A percentile compares a stretch with the other conserved stretches of the same genome.
Conservation (phyloP, 2,797 vertebrate species). For the Kryptolebias ocellatus region DNA sequence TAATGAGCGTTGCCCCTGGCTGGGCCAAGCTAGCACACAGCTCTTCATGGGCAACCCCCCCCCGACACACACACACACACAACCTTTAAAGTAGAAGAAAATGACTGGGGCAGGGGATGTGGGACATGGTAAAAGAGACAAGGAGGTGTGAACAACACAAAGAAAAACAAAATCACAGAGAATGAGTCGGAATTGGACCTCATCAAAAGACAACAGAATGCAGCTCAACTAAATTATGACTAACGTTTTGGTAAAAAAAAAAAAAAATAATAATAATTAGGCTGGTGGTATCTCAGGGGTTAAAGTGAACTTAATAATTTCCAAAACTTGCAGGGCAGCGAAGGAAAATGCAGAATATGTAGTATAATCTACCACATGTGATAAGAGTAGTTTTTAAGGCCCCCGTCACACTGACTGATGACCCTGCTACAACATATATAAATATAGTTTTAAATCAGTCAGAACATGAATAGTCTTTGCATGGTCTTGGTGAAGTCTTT, state of each 20-base stretch:
- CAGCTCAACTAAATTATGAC: constrained; percentile 35
- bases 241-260: constrained; percentile 24
- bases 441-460: too few relatives aligned
- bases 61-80: constrained; percentile 30
- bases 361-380: too few relatives aligned
- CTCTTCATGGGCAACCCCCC: constrained; percentile 49
- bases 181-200: constrained; percentile 54
- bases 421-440: too few relatives aligned
- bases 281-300: background rate
- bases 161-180: constrained; percentile 31
- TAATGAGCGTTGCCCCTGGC: constrained; percentile 83
- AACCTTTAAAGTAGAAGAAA: constrained; percentile 15
- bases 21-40: constrained; percentile 53
- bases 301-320: too few relatives aligned
- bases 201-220: constrained; percentile 48
- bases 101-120: background rate
- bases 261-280: too few relatives aligned
- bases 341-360: too few relatives aligned
- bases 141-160: constrained; percentile 35
- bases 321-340: too few relatives aligned
- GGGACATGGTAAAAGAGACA: constrained; percentile 18
- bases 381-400: too few relatives aligned
- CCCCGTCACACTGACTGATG: too few relatives aligned
- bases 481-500: too few relatives aligned
- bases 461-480: too few relatives aligned